Conservation (phyloP, 2,888 invertebrate species). For the Pyrgus malvae region DNA sequence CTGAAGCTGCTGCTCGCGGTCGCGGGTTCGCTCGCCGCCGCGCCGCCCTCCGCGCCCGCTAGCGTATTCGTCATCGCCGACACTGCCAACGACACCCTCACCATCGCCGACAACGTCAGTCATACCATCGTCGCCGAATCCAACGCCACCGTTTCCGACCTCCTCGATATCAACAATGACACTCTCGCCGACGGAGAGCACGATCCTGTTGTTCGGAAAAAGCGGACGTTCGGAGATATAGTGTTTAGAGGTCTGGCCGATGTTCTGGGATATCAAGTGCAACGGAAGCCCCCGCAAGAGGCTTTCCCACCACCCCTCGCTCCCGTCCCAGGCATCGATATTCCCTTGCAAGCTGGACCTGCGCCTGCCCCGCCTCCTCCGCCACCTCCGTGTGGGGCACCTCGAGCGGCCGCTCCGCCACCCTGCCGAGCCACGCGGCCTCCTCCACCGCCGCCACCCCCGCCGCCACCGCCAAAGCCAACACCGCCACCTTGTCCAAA, state of each 20-base stretch:
- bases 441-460: constrained; percentile 30
- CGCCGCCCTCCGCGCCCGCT: constrained; percentile 27
- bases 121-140: constrained; percentile 39
- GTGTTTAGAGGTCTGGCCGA: constrained; percentile 78
- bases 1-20: constrained; percentile 46
- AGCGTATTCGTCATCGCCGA: constrained; percentile 37
- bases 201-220: constrained; percentile 69
- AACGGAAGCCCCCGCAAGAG: constrained; percentile 58
- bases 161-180: constrained; percentile 40
- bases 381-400: constrained; percentile 39
- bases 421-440: constrained; percentile 36
- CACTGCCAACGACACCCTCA: constrained; percentile 34
- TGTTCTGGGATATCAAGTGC: constrained; percentile 70
- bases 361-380: constrained; percentile 34
- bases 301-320: constrained; percentile 70
- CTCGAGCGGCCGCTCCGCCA: constrained; percentile 37
- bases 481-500: constrained; percentile 44
- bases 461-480: constrained; percentile 41
- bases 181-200: constrained; percentile 53
- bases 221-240: constrained; percentile 75
- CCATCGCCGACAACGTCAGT: constrained; percentile 42
- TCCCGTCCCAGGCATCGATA: constrained; percentile 67
- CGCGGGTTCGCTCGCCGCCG: constrained; percentile 35
- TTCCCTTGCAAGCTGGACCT: constrained; percentile 55
- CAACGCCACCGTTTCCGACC: constrained; percentile 29